Base-by-base conservation (phyloP, 2,888 invertebrate species). In the Notodonta ziczac region DNA sequence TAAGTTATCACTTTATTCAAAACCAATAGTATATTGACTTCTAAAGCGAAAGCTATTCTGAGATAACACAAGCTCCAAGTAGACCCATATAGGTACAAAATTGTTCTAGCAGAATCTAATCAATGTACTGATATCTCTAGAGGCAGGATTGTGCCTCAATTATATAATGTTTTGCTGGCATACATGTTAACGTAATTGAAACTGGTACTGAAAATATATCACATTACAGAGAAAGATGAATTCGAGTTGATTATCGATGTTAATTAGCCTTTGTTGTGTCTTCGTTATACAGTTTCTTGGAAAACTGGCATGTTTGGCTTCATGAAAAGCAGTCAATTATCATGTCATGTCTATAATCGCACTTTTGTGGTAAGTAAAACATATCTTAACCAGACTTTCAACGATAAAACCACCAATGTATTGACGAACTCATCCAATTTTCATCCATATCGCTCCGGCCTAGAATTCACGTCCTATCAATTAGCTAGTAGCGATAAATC, bases 401-500 rank as follows among this genome's bases (percentile, higher is more conserved):
- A 10, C 48, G n/a, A 39, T n/a, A 61, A 58, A 63, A 59, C 61
- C 57, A 61, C 58, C 24, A 64, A 60, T 70, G 60, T 56, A 50
- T 53, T 14, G 44, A 46, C 39, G 12, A 16, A 50, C 9, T 16
- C 8, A 9, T 50, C 50, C 50, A 16, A 50, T 46, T n/a, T 46
- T 5, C 24, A 44, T 56, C 40, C 56, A 56, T 56, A 16, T 24
- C 44, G 24, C 13, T 56, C 24, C n/a, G 44, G 14, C 10, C 32
- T 50, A 16, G 59, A 5, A 35, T 52, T 52, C 32, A 32, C 51
- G 51, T 51, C 51, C 51, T 12, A 32, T 32, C 52, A 13, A 52
- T 52, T 52, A 52, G 52, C 24, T 6, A 12, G 16, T 52, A 2
- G 66, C 71, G 59, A 76, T 80, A 78, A 78, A 77, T 76, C 70